Evolutionary conservation across 2,888 invertebrate species (phyloP).

Genomic region (Orgyia antiqua): DNA sequence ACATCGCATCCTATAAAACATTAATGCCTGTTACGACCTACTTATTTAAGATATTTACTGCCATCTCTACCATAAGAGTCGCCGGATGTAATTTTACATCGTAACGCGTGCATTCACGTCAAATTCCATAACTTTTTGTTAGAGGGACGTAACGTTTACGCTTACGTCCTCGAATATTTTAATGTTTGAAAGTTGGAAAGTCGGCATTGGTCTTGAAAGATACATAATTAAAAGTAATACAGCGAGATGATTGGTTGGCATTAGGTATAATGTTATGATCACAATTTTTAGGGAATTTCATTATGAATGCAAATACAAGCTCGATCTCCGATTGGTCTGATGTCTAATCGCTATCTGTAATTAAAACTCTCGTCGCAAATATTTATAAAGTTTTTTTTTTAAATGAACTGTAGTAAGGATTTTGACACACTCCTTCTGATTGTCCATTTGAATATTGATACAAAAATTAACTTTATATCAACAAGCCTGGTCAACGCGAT

Average conservation of each 20-base stretch:
- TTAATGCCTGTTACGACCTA: conserved; percentile 31
- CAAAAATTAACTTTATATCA: no score
- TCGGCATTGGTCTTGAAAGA: conserved; percentile 23
- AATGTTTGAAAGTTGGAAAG: conserved; percentile 16
- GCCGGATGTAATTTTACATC: conserved; percentile 11
- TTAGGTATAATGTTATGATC: conserved; percentile 37
- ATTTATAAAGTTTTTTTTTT: conserved; percentile 1
- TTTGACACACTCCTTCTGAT: no score
- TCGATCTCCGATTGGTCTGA: conserved; percentile 13
- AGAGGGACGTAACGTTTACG: conserved; percentile 19
- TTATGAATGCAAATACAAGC: conserved; percentile 43
- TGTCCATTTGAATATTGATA: no score
- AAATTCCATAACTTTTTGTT: conserved; percentile 11
- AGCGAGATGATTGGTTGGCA: conserved; percentile 33
- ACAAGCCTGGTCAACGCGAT: no score
- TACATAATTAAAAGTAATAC: conserved; percentile 42
- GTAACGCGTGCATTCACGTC: conserved; percentile 28
- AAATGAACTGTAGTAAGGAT: no score
- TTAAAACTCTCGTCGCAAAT: conserved; percentile 8
- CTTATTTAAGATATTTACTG: conserved; percentile 23
- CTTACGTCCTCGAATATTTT: conserved; percentile 14
- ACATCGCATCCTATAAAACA: conserved; percentile 25
- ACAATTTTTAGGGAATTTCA: conserved; percentile 40
- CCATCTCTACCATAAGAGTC: conserved; percentile 22
- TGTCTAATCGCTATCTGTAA: conserved; percentile 8